Evolutionary conservation across 2,888 invertebrate species (phyloP).

Genomic region (Argynnis bischoffii): DNA sequence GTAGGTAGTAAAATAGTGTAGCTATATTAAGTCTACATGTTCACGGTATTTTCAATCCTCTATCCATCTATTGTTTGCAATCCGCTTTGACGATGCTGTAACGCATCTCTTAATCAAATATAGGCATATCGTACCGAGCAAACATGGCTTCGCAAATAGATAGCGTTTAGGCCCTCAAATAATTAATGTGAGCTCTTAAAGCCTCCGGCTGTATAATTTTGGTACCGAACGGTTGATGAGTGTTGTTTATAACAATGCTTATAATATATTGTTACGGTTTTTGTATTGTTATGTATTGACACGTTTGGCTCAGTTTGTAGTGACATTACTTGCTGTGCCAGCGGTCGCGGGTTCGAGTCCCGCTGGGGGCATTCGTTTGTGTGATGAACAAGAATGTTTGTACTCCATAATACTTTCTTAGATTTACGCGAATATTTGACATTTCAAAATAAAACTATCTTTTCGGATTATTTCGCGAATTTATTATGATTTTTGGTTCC

Average conservation of each 20-base stretch:
- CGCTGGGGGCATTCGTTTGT: no score
- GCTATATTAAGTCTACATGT: no score
- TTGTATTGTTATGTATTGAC: not conserved
- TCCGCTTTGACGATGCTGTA: slow-evolving; percentile 2
- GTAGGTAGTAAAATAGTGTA: no score
- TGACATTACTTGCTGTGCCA: no score
- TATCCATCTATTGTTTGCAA: slow-evolving; percentile 10
- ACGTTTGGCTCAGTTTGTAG: no score
- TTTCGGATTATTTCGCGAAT: no score
- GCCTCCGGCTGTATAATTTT: slow-evolving; percentile 4
- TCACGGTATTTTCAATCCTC: not conserved
- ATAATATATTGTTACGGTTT: not conserved
- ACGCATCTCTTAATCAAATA: slow-evolving; percentile 14
- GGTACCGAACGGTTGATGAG: not conserved
- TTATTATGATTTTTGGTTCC: no score
- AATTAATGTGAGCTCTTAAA: slow-evolving; percentile 13
- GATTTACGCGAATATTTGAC: no score
- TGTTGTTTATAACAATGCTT: not conserved
- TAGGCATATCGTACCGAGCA: slow-evolving; percentile 11
- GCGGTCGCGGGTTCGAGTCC: no score
- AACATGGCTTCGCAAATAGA: slow-evolving; percentile 11
- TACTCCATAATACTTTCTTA: no score
- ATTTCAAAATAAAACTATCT: no score
- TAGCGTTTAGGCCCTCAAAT: slow-evolving; percentile 10
- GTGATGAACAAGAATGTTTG: no score